Evolutionary conservation across 2,797 vertebrate species (phyloP), one percentile per base, ranked within the genome.

Genomic region (Rhadinocentrus ornatus): DNA sequence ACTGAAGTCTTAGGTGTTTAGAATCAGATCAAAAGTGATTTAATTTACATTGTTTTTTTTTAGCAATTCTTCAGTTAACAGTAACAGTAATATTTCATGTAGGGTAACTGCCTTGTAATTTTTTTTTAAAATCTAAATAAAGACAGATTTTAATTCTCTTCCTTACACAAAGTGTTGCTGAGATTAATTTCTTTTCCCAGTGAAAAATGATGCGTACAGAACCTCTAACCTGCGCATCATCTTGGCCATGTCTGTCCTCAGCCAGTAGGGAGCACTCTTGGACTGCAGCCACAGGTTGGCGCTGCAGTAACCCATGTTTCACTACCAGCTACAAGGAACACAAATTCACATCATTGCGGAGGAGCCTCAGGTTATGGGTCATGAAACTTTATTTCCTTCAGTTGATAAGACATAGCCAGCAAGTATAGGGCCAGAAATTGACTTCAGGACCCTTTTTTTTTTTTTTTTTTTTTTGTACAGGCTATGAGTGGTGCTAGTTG

Each of bases 251-350:
- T 65, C 75, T 24, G 37, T 64, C 32, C 6, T 70, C 70, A 16
- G 64, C 89, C 93, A 92, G 80, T 62, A 92, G 92, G 87, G 91
- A 52, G 92, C 91, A 89, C 84, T 92, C 16, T 70, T 69, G 78
- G 74, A 89, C 87, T 83, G 72, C 50, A 82, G 78, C 74, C 75
- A 64, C 60, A 64, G 24, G 54, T 71, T 46, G 27, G 16, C 56
- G 20, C 44, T 26, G 35, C 44, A 54, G n/a, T 61, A 34, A 16
- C 44, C 27, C 64, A 44, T 35, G 16, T 71, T 73, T 77, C 50
- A 59, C 26, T 39, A 37, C 27, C 41, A 27, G 39, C n/a, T 48
- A 73, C 72, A 84, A 77, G 88, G 35, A 75, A 74, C 62, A 84
- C 67, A 81, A 69, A 80, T 69, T 84, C 84, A 78, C 69, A 73